Percentiles rank a stretch among this genome's conserved stretches.
phyloP scores from a whole-genome alignment of 2,113 vertebrate genomes.

The Capreolus pygargus region DNA sequence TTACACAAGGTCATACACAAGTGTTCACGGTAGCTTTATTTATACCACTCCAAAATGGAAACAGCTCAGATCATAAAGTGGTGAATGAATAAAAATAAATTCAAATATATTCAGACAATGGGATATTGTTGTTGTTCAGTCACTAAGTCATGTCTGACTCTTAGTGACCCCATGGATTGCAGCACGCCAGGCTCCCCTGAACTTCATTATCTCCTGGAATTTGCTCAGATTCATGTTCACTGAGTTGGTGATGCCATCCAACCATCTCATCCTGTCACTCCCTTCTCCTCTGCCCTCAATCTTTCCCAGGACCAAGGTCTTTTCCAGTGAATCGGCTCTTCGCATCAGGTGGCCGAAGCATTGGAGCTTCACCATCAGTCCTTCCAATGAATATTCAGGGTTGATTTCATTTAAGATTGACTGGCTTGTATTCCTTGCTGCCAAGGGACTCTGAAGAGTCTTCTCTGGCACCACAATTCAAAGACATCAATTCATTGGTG shows the following conservation, averaged over 20 bases:
- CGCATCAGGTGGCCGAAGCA: background rate
- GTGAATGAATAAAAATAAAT: background rate
- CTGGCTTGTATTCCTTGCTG: background rate
- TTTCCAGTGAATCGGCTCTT: background rate
- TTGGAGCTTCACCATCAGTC: background rate
- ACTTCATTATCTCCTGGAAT: background rate
- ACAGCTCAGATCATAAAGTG: background rate
- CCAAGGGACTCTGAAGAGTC: background rate
- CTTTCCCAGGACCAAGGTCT: background rate
- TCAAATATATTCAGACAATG: background rate
- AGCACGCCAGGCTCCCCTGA: background rate
- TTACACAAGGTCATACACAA: background rate
- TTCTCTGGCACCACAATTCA: background rate
- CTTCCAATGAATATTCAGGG: background rate
- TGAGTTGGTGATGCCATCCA: background rate
- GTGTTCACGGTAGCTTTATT: background rate
- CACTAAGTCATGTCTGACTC: background rate
- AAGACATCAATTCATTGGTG: background rate
- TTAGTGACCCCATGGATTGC: background rate
- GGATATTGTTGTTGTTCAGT: background rate
- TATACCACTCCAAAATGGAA: conserved; percentile 12
- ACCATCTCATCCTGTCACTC: background rate
- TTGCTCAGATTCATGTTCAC: background rate
- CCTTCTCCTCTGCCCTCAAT: background rate
- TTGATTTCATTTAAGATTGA: background rate